Evolutionary conservation across 1,140 invertebrate species (phyloP).

Genomic region (Bradysia coprophila): DNA sequence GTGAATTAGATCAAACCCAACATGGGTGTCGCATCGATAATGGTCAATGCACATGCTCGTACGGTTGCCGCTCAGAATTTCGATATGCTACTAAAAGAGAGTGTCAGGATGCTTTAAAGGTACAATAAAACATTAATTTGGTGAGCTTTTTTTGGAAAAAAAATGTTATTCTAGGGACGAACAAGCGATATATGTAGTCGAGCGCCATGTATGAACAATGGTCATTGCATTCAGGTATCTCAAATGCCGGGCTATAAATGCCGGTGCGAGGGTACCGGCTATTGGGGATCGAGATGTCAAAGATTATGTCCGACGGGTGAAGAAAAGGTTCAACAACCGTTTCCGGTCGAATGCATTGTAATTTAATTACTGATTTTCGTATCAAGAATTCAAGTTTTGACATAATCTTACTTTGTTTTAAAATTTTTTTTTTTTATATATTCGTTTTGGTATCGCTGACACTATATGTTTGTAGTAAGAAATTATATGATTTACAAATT

Average conservation of each 20-base stretch:
- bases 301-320: background rate
- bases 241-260: constrained; percentile 45
- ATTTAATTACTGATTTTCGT: too few species aligned
- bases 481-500: too few species aligned
- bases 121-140: constrained; percentile 9
- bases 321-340: background rate
- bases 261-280: constrained; percentile 52
- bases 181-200: constrained; percentile 36
- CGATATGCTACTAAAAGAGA: constrained; percentile 26
- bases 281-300: constrained; percentile 44
- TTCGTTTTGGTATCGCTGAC: too few species aligned
- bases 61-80: constrained; percentile 32
- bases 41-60: constrained; percentile 27
- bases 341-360: constrained; percentile 4
- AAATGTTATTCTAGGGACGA: constrained; percentile 32
- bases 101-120: constrained; percentile 30
- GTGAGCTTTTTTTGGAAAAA: constrained; percentile 1
- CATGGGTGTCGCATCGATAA: constrained; percentile 33
- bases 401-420: too few species aligned
- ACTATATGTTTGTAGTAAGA: too few species aligned
- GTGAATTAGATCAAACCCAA: constrained; percentile 24
- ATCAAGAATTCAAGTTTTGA: too few species aligned
- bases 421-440: too few species aligned
- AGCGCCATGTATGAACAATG: constrained; percentile 39
- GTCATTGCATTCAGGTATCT: constrained; percentile 46